Conservation (phyloP, 2,113 vertebrate species). For the Melanerpes aurifrons region DNA sequence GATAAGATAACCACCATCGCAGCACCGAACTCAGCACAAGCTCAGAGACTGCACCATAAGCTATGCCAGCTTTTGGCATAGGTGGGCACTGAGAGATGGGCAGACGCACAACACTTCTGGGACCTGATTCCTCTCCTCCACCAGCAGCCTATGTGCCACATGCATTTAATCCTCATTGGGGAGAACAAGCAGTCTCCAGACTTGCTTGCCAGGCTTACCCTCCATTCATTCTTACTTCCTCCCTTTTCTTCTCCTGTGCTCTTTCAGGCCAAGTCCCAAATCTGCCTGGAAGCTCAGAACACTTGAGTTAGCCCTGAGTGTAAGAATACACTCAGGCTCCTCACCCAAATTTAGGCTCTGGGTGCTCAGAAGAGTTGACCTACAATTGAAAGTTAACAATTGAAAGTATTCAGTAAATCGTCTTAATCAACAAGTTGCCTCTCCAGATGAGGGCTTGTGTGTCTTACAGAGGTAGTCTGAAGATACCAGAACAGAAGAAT, state of each 20-base stretch:
- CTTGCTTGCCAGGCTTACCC: background rate
- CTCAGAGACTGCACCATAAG: background rate
- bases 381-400: background rate
- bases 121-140: background rate
- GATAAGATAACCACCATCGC: background rate
- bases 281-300: background rate
- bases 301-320: background rate
- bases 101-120: background rate
- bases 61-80: background rate
- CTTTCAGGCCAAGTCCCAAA: background rate
- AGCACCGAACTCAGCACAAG: background rate
- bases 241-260: background rate
- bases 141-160: background rate
- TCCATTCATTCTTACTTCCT: background rate
- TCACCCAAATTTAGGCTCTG: background rate
- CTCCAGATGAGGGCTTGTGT: background rate
- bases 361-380: slow-evolving; percentile 17
- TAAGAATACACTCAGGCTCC: background rate
- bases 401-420: background rate
- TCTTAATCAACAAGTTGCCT: background rate
- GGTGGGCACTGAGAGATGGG: background rate
- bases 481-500: background rate
- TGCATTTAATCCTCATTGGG: fast-evolving
- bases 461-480: background rate
- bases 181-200: background rate